Evolutionary conservation across 2,113 vertebrate genomes (phyloP).

Genomic region (Oreochromis spilurus): DNA sequence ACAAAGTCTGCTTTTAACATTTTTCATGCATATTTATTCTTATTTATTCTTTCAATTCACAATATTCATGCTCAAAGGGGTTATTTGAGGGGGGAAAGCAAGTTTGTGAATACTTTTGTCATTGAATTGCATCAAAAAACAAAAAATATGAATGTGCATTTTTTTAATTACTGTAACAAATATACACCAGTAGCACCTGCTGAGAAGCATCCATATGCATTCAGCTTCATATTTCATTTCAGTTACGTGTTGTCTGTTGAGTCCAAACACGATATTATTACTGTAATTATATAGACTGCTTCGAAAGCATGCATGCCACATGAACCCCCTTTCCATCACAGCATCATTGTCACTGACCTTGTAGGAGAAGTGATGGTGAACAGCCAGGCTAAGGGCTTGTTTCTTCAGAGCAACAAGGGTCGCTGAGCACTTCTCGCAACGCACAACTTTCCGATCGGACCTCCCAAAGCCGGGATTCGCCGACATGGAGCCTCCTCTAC

Average conservation of each 20-base stretch:
- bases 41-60: neutral
- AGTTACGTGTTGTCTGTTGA: neutral
- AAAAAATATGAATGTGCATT: neutral
- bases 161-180: neutral
- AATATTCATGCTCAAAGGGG: neutral
- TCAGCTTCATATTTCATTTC: neutral
- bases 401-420: conserved; percentile 89
- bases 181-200: neutral
- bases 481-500: conserved; percentile 66
- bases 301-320: neutral
- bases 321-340: neutral
- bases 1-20: neutral
- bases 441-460: conserved; percentile 80
- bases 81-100: neutral
- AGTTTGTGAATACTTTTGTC: neutral
- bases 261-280: neutral
- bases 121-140: neutral
- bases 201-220: neutral
- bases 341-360: conserved; percentile 72
- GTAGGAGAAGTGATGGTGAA: conserved; percentile 82
- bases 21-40: neutral
- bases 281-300: neutral
- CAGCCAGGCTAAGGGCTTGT: conserved; percentile 84
- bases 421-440: conserved; percentile 88
- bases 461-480: conserved; percentile 75